A percentile compares a stretch with the other conserved stretches of the same genome.
Conservation (phyloP, 2,888 invertebrate genomes). For the Caenorhabditis sp. region DNA sequence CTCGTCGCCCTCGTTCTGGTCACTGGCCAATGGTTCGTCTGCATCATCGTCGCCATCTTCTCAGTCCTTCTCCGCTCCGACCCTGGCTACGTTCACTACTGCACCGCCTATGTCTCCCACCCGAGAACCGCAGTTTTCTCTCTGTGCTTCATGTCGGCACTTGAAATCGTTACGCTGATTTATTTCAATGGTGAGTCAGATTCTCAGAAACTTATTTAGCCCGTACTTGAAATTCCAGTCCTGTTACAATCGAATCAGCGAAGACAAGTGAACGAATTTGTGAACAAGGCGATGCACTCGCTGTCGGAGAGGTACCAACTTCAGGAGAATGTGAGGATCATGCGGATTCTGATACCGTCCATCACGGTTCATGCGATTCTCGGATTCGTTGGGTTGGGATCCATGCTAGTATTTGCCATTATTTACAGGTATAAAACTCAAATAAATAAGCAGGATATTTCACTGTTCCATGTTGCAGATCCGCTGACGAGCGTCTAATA, state of each 20-base stretch:
- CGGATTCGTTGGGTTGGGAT: slow-evolving; percentile 65
- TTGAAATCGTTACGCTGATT: slow-evolving; percentile 65
- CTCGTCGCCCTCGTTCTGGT: slow-evolving; percentile 59
- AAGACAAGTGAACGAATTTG: slow-evolving; percentile 70
- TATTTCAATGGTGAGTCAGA: slow-evolving; percentile 61
- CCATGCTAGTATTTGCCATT: slow-evolving; percentile 67
- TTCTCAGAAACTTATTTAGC: not conserved
- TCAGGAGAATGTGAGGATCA: slow-evolving; percentile 72
- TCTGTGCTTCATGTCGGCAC: slow-evolving; percentile 66
- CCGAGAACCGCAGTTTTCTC: slow-evolving; percentile 71
- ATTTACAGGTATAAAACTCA: slow-evolving; percentile 65
- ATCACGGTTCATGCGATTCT: slow-evolving; percentile 71
- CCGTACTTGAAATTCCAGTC: no score
- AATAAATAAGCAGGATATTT: no score
- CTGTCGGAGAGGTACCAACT: slow-evolving; percentile 72
- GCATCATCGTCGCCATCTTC: slow-evolving; percentile 57
- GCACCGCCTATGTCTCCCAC: slow-evolving; percentile 72
- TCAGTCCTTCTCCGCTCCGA: slow-evolving; percentile 65
- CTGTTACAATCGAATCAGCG: slow-evolving; percentile 66
- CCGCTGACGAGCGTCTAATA: slow-evolving; percentile 58
- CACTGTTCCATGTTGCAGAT: slow-evolving; percentile 54
- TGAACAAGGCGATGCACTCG: slow-evolving; percentile 74
- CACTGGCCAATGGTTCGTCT: slow-evolving; percentile 67
- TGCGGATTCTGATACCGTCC: slow-evolving; percentile 70
- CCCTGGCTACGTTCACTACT: slow-evolving; percentile 69